Conservation (phyloP, 2,113 vertebrate species). For the Chionodraco myersi region DNA sequence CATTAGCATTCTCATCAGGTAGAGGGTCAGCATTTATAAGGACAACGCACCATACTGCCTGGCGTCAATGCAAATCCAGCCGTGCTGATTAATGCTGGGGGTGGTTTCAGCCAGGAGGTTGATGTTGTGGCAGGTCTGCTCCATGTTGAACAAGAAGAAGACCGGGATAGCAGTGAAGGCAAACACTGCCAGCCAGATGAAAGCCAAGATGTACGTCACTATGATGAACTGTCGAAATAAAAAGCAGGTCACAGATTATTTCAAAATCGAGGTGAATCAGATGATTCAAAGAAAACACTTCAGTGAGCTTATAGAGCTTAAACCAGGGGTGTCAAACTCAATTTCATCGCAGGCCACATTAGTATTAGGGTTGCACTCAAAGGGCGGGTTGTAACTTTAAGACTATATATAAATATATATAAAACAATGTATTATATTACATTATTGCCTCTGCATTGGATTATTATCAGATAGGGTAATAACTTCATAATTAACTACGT, state of each 20-base stretch:
- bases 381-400: no score
- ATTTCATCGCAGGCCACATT: no score
- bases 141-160: conserved; percentile 97
- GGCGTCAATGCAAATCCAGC: conserved; percentile 93
- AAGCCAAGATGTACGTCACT: conserved; percentile 92
- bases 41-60: conserved; percentile 92
- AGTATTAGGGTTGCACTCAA: no score
- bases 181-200: conserved; percentile 95
- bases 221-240: conserved; percentile 91
- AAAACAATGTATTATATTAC: no score
- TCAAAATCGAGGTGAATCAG: conserved; percentile 34
- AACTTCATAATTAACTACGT: no score
- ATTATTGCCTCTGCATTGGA: no score
- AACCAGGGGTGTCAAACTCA: background rate
- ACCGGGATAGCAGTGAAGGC: conserved; percentile 93
- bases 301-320: background rate
- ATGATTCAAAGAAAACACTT: conserved; percentile 30
- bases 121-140: conserved; percentile 94
- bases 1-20: conserved; percentile 69
- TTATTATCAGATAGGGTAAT: no score
- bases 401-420: no score
- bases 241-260: conserved; percentile 58
- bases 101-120: conserved; percentile 93
- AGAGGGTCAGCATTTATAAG: conserved; percentile 52
- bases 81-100: conserved; percentile 86